A percentile compares a stretch with the other conserved stretches of the same genome.
Conservation (phyloP, 2,797 vertebrate genomes). For the Paramormyrops hopkinsi region DNA sequence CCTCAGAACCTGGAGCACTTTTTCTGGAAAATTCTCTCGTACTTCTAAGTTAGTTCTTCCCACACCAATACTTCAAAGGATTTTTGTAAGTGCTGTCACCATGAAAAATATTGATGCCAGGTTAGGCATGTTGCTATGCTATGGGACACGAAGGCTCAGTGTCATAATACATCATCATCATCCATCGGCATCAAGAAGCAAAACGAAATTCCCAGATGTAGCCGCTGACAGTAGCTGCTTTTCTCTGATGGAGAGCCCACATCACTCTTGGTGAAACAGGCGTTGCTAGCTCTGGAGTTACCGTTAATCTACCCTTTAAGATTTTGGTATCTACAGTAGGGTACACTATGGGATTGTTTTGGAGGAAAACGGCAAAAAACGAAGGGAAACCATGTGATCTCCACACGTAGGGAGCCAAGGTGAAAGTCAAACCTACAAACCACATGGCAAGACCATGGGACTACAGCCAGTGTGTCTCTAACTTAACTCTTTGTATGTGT, state of each 20-base stretch:
- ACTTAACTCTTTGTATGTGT: background rate
- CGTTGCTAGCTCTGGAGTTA: background rate
- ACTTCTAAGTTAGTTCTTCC: background rate
- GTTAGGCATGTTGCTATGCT: background rate
- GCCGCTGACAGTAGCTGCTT: background rate
- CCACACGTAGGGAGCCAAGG: background rate
- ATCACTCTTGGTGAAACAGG: background rate
- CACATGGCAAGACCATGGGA: background rate
- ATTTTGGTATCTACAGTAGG: background rate
- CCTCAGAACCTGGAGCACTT: background rate
- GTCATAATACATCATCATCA: background rate
- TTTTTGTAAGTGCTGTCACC: background rate
- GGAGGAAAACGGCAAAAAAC: background rate
- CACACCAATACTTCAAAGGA: background rate
- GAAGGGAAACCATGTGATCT: background rate
- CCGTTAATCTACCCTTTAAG: background rate
- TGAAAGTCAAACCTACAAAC: background rate
- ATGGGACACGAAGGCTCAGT: background rate
- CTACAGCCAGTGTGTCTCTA: background rate
- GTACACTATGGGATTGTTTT: background rate
- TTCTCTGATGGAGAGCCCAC: background rate
- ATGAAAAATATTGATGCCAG: background rate
- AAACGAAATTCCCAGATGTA: background rate
- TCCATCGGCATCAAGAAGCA: background rate
- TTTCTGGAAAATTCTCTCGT: background rate